phyloP scores from a whole-genome alignment of 2,888 invertebrate genomes.

The Formica aserva region DNA sequence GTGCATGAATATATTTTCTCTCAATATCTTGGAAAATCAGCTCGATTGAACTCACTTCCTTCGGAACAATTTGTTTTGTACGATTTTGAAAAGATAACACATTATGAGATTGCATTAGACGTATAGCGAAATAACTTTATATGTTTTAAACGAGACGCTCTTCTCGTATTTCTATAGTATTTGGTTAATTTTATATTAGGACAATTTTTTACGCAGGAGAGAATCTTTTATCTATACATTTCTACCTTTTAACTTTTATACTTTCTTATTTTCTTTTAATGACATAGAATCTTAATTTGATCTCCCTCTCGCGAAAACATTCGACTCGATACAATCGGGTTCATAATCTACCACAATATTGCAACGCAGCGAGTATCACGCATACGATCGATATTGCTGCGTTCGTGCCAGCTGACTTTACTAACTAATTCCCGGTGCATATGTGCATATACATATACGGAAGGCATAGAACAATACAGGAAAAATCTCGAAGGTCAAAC shows the following conservation, averaged over 20 bases:
- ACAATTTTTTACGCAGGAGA: not conserved
- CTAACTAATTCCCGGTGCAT: constrained; percentile 23
- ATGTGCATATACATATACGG: not conserved
- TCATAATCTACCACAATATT: constrained; percentile 41
- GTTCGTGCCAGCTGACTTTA: constrained; percentile 43
- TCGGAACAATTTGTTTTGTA: constrained; percentile 4
- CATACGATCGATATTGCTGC: constrained; percentile 45
- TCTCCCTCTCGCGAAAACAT: not conserved
- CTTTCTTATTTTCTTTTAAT: not conserved
- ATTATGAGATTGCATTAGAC: constrained; percentile 4
- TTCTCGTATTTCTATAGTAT: not conserved
- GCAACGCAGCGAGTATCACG: constrained; percentile 29
- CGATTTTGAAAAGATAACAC: not conserved
- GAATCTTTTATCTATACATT: not conserved
- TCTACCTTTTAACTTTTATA: not conserved
- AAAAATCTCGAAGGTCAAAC: constrained; percentile 24
- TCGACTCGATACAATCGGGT: constrained; percentile 8
- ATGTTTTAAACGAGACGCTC: not conserved
- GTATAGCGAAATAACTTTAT: not conserved
- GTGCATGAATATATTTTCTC: constrained; percentile 19
- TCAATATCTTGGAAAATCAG: not conserved
- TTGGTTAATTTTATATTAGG: not conserved
- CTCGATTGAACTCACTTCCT: not conserved
- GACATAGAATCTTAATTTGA: not conserved
- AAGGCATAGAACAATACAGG: constrained; percentile 9